Percentiles rank a stretch among this genome's conserved stretches.
These are phyloP conservation scores for Anthoscopus minutus DNA, from an alignment of 2,113 vertebrate genomes.

Conservation along the genomic window DNA sequence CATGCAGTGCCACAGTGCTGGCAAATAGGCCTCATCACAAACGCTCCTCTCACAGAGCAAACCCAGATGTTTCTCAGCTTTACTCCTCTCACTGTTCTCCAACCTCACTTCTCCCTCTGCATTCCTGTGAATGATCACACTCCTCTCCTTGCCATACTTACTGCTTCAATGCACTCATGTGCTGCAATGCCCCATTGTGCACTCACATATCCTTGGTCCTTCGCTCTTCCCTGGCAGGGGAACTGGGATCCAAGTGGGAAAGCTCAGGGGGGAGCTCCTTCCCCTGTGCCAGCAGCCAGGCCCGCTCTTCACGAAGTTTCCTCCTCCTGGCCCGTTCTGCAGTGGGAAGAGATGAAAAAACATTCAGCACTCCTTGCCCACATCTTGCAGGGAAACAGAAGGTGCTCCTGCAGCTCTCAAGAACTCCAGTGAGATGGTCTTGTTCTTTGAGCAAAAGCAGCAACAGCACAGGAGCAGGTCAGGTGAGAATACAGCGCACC, in stretches of 20 bases:
- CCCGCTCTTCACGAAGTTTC: conserved; percentile 89
- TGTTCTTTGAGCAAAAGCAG: background rate
- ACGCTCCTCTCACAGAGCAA: background rate
- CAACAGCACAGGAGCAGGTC: background rate
- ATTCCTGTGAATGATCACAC: background rate
- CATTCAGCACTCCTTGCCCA: background rate
- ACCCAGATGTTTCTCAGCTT: background rate
- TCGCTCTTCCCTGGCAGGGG: conserved; percentile 79
- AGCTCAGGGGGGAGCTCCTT: conserved; percentile 91
- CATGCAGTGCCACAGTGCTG: background rate
- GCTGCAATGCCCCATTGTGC: background rate
- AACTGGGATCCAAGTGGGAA: conserved; percentile 84
- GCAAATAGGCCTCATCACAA: background rate
- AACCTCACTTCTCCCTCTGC: background rate
- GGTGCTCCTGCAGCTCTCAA: background rate
- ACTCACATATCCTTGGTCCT: conserved; percentile 89
- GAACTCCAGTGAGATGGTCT: background rate
- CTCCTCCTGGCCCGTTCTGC: conserved; percentile 90
- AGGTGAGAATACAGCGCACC: background rate
- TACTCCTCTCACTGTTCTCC: background rate
- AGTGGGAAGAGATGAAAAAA: background rate
- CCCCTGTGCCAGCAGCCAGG: conserved; percentile 91
- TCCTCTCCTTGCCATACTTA: background rate
- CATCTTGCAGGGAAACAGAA: background rate
- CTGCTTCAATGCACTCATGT: fast-evolving